A percentile compares a stretch with the other conserved stretches of the same genome.
Conservation (phyloP, 2,888 invertebrate species). For the Blera fallax region DNA sequence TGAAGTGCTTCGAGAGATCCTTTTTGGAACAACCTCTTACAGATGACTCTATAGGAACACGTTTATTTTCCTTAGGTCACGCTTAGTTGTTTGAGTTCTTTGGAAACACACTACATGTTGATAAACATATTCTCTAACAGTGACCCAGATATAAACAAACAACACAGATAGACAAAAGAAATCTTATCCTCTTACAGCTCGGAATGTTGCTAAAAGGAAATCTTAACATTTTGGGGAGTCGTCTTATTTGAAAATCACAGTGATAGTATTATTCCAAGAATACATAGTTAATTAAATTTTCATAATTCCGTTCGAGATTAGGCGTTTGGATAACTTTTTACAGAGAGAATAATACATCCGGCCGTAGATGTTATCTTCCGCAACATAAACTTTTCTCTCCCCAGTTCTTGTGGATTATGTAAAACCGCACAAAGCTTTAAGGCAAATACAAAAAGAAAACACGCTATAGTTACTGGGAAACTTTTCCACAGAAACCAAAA, state of each 20-base stretch:
- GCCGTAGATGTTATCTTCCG: not conserved
- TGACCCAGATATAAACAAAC: no score
- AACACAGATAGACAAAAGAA: not conserved
- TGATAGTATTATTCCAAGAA: not conserved
- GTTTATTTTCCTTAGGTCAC: no score
- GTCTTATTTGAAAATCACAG: not conserved
- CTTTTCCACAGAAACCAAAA: not conserved
- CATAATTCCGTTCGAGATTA: conserved; percentile 14
- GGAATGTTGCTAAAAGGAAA: not conserved
- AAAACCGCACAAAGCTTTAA: not conserved
- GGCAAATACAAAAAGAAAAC: not conserved
- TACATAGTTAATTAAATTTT: conserved; percentile 2
- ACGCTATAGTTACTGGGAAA: not conserved
- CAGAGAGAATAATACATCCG: not conserved
- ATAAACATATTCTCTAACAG: no score
- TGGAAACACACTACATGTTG: no score
- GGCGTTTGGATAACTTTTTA: conserved; percentile 4
- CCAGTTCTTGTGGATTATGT: not conserved
- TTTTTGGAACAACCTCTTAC: no score
- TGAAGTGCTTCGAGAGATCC: no score
- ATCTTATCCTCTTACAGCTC: not conserved
- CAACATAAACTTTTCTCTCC: not conserved
- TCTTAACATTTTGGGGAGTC: not conserved
- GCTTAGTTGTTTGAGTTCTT: no score
- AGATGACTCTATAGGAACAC: no score